Base-by-base conservation (phyloP, 1,140 invertebrate species). In the Papilio glaucus region DNA sequence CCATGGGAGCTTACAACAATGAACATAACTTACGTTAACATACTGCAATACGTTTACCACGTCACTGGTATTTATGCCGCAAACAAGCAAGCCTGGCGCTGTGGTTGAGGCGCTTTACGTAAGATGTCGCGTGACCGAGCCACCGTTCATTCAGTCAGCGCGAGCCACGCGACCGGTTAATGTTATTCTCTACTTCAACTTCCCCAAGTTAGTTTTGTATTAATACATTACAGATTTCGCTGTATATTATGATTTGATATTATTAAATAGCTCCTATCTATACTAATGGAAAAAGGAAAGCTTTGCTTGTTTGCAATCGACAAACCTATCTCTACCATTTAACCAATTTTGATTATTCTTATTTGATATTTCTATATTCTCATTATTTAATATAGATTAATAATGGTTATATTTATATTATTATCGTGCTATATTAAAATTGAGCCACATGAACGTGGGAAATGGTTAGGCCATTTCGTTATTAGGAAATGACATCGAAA, bases 11-110 rank as follows among this genome's bases (percentile, higher is more conserved):
- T 26, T 57, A 41, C 13, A 49, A 21, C 18, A 49, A 49, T 49
- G 18, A 49, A 49, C 18, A 24, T 57, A 26, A 57, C 1, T 49
- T 42, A 45, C 15, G 15, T 45, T 12, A 13, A 57, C 24, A 79
- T 77, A 89, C 84, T 85, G 85, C 84, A 86, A 84, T 84, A 84
- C 74, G 86, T 89, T 90, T 87, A 89, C 83, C 85, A 82, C 86
- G 83, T 86, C 82, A 83, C 76, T 77, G 75, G 76, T 73, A 74
- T 83, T 86, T 87, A 86, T 89, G 80, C 84, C 78, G 85, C 83
- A 87, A 85, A 86, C 87, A 76, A 84, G 86, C 81, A 83, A 85
- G 78, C 81, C 73, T 75, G 77, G 77, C 77, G 76, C 82, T 77
- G 80, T 80, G 80, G 82, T 88, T 75, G 29, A 33, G 83, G 82